Base-by-base conservation (phyloP, 2,888 invertebrate genomes). In the Macropis europaea region DNA sequence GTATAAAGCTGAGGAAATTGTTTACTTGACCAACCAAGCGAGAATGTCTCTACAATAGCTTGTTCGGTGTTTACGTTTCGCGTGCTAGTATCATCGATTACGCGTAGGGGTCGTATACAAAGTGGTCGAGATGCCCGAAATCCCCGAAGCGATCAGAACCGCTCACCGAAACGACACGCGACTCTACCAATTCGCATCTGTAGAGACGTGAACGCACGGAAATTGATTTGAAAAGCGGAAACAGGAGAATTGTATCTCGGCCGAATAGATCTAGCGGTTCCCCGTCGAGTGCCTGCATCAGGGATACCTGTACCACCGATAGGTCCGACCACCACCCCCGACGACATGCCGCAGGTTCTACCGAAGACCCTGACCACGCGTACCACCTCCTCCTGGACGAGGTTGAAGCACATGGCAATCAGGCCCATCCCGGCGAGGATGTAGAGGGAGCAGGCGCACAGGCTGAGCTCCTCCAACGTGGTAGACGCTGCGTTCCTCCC, bases 321-420 rank as follows among this genome's bases (percentile, higher is more conserved):
- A 81, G 83, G 85, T 82, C 85, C 85, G 83, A 85, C 84, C 84
- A 84, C 82, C 85, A 88, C 84, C 78, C 70, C 88, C 86, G 73
- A 89, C 81, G 82, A 81, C 84, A 86, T 84, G 82, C 90, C 88
- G 82, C 89, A 87, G 73, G 88, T 86, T 84, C 89, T 89, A 76
- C 91, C 92, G 75, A 93, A 90, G 76, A 91, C 91, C 72, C 92
- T 89, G 68, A 93, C 90, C 76, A 93, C 90, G 75, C 91, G 90
- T 61, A 92, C 90, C 66, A 95, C 92, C 88, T 96, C 95, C 84
- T 95, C 95, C 88, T 96, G 96, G 56, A 96, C 94, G 66, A 96
- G 91, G 89, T 95, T 96, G 90, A 96, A 96, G 90, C 96, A 96
- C 95, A 95, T 96, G 34, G 96, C 96, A 50, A 96, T 94, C 73